Evolutionary conservation across 1,140 invertebrate species (phyloP).

Genomic region (Sarcophaga peregrina): DNA sequence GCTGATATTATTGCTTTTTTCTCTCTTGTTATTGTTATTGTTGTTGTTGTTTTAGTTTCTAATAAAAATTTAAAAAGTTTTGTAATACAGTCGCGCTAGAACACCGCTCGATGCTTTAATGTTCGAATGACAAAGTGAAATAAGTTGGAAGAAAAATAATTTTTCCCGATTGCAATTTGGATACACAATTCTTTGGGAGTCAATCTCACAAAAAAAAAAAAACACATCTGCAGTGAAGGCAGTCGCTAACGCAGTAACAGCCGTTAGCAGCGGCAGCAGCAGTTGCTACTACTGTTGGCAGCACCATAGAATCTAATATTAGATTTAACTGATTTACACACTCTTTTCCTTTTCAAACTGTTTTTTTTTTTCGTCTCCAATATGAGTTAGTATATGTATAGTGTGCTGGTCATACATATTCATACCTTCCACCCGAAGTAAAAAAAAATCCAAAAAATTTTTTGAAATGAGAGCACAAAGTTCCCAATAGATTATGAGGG

Average conservation of each 20-base stretch:
- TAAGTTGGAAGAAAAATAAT: neutral
- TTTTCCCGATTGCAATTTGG: constrained; percentile 36
- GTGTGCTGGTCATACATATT: neutral
- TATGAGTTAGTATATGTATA: too few species aligned
- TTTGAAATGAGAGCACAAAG: neutral
- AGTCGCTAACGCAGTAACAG: constrained; percentile 11
- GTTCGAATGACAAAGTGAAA: constrained; percentile 39
- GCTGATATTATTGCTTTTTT: neutral
- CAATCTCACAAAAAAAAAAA: neutral
- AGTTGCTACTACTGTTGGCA: neutral
- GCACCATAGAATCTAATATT: constrained; percentile 8
- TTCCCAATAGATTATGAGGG: neutral
- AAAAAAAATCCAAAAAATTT: neutral
- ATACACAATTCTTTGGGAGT: neutral
- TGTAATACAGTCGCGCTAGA: neutral
- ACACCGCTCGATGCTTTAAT: constrained; percentile 23
- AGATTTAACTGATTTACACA: constrained; percentile 1
- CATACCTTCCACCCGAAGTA: neutral
- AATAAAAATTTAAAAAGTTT: neutral
- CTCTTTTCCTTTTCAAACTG: too few species aligned
- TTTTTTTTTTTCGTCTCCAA: too few species aligned
- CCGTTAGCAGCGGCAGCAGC: neutral
- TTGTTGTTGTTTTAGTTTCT: constrained; percentile 2
- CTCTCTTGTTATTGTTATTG: neutral
- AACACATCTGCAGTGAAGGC: constrained; percentile 2